These are phyloP conservation scores for Diprion similis DNA, from an alignment of 1,140 invertebrate genomes.

Conservation along the genomic window DNA sequence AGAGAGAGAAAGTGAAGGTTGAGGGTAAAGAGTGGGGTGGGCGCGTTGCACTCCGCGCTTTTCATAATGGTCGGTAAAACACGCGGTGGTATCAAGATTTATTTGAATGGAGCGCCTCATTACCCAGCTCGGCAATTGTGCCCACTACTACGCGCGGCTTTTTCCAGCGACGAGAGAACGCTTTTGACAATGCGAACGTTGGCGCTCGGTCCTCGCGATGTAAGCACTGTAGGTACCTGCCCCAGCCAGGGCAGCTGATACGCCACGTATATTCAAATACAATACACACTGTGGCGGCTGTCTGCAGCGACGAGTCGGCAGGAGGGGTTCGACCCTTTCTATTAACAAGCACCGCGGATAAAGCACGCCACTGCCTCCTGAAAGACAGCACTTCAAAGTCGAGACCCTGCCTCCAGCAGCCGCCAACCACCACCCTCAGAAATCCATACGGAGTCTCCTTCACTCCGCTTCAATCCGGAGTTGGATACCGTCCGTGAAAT, in stretches of 20 bases:
- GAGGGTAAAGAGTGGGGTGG: constrained; percentile 27
- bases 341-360: constrained; percentile 54
- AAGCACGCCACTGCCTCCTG: constrained; percentile 50
- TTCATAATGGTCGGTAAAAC: constrained; percentile 43
- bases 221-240: no score
- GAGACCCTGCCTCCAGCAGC: constrained; percentile 23
- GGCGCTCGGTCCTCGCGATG: no score
- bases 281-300: constrained; percentile 14
- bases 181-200: no score
- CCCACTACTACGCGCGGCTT: constrained; percentile 35
- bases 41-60: constrained; percentile 26
- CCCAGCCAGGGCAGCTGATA: not conserved
- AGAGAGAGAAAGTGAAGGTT: not conserved
- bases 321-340: constrained; percentile 50
- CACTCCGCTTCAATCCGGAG: constrained; percentile 21
- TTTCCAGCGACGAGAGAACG: no score
- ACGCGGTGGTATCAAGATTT: constrained; percentile 54
- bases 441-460: constrained; percentile 48
- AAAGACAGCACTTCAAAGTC: constrained; percentile 59
- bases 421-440: constrained; percentile 42
- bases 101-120: constrained; percentile 60
- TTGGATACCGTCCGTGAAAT: not conserved
- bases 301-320: constrained; percentile 16
- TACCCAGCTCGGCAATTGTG: constrained; percentile 57
- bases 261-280: constrained; percentile 1